These are phyloP conservation scores for Catharus fuscescens DNA, from an alignment of 2,113 vertebrate species.

Conservation along the genomic window DNA sequence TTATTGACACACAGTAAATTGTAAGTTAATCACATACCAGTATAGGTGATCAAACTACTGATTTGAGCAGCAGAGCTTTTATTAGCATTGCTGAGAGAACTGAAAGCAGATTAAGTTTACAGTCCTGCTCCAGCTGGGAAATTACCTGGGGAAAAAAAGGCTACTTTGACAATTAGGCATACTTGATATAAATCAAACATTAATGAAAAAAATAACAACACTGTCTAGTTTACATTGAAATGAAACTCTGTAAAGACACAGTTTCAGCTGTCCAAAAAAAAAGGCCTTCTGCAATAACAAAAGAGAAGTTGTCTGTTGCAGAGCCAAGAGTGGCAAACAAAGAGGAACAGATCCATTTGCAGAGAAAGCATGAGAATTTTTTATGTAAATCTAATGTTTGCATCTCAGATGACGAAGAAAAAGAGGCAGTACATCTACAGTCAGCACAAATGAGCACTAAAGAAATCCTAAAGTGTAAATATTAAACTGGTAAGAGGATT, in stretches of 20 bases:
- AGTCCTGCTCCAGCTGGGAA: not conserved
- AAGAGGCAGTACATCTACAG: not conserved
- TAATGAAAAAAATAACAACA: not conserved
- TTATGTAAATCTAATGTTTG: not conserved
- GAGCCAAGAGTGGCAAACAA: not conserved
- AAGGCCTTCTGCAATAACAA: not conserved
- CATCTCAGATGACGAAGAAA: not conserved
- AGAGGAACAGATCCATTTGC: not conserved
- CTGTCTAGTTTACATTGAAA: not conserved
- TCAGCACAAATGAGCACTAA: not conserved
- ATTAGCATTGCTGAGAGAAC: not conserved
- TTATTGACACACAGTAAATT: not conserved
- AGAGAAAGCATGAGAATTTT: not conserved
- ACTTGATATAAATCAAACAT: not conserved
- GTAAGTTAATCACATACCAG: not conserved
- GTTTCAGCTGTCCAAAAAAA: not conserved
- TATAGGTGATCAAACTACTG: not conserved
- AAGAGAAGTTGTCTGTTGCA: not conserved
- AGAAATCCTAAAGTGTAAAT: not conserved
- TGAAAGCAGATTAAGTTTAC: not conserved
- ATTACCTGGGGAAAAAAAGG: not conserved
- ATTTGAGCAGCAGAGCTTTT: not conserved
- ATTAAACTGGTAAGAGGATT: not conserved
- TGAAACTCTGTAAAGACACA: not conserved
- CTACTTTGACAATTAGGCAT: not conserved